Percentiles rank a stretch among this genome's conserved stretches.
Evolutionary conservation across 2,797 vertebrate genomes (phyloP).

Genomic region (Picus viridis): DNA sequence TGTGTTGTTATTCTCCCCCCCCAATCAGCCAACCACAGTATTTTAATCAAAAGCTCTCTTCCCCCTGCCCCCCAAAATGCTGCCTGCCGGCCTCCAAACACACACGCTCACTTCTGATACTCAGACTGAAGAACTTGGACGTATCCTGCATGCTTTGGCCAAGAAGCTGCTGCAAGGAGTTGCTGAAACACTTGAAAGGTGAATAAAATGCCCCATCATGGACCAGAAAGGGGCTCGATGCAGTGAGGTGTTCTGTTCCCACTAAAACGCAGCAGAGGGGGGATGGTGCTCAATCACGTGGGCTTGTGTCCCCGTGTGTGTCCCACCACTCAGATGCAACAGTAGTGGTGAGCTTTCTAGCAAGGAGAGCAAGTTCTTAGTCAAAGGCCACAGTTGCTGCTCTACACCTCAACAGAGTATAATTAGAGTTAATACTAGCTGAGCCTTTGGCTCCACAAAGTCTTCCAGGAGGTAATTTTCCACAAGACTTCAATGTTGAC

Average conservation of each 20-base stretch:
- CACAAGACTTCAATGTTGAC: slow-evolving; percentile 41
- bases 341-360: background rate
- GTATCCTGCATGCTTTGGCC: background rate
- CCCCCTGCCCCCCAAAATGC: background rate
- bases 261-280: background rate
- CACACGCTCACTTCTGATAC: background rate
- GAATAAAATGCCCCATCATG: background rate
- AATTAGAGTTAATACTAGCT: slow-evolving; percentile 52
- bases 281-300: rapidly evolving
- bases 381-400: background rate
- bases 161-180: background rate
- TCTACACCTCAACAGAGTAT: background rate
- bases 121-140: background rate
- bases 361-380: background rate
- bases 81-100: slow-evolving; percentile 4
- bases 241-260: background rate
- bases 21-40: slow-evolving; percentile 14
- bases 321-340: background rate
- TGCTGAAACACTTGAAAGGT: background rate
- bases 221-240: background rate
- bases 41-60: background rate
- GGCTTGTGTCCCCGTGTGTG: rapidly evolving
- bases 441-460: slow-evolving; percentile 43
- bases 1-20: background rate
- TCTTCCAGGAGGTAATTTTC: slow-evolving; percentile 63